phyloP scores from a whole-genome alignment of 2,888 invertebrate species.

The Trichogramma dendrolimi region DNA sequence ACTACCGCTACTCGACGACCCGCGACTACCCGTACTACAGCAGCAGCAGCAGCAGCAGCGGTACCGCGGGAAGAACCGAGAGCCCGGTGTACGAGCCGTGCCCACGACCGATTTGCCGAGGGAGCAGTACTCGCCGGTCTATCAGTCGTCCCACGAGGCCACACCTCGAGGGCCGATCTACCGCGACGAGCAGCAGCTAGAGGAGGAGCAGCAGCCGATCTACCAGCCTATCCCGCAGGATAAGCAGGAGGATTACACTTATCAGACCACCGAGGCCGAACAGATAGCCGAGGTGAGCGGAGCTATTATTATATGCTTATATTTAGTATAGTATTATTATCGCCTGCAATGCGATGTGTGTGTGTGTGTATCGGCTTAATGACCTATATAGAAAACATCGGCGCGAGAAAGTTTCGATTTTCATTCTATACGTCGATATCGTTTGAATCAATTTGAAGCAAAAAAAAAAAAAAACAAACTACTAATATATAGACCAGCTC shows the following conservation, averaged over 20 bases:
- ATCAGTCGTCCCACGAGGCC: constrained; percentile 30
- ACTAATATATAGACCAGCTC: too few species aligned
- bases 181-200: constrained; percentile 1
- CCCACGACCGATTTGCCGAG: constrained; percentile 33
- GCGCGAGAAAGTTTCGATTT: too few species aligned
- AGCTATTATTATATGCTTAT: too few species aligned
- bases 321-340: too few species aligned
- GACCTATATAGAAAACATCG: too few species aligned
- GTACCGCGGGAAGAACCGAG: constrained; percentile 33
- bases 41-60: constrained; percentile 3
- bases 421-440: too few species aligned
- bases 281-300: constrained; percentile 32
- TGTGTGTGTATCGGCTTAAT: too few species aligned
- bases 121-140: constrained; percentile 33
- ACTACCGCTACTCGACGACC: constrained; percentile 26
- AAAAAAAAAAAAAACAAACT: too few species aligned
- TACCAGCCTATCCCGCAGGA: constrained; percentile 35
- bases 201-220: constrained; percentile 25
- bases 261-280: constrained; percentile 31
- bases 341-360: too few species aligned
- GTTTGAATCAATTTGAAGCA: too few species aligned
- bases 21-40: constrained; percentile 38
- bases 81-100: constrained; percentile 32
- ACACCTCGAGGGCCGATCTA: constrained; percentile 25
- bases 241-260: constrained; percentile 35